phyloP scores from a whole-genome alignment of 2,888 invertebrate species.

The Enchytraeus crypticus region DNA sequence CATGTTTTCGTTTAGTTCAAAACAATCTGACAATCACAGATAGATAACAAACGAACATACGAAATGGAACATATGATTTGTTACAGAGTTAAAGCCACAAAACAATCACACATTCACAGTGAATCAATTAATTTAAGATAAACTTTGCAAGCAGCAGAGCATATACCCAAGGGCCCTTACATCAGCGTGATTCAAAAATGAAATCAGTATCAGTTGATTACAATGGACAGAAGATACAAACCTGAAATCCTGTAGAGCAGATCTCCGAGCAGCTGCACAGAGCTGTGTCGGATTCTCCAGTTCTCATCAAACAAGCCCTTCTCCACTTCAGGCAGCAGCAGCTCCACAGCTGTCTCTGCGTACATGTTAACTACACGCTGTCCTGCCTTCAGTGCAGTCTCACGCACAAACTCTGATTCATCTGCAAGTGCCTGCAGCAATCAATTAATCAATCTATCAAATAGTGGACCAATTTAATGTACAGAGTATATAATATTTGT shows the following conservation, averaged over 20 bases:
- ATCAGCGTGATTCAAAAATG: no score
- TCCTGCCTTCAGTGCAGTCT: slow-evolving; percentile 90
- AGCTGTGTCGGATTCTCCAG: slow-evolving; percentile 88
- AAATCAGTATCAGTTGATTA: no score
- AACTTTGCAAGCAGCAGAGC: no score
- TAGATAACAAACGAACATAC: no score
- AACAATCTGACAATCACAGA: no score
- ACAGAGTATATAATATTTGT: no score
- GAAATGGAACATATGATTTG: no score
- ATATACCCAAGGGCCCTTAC: no score
- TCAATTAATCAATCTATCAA: not conserved
- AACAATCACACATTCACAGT: not conserved
- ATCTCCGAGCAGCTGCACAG: slow-evolving; percentile 90
- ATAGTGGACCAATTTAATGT: not conserved
- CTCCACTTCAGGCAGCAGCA: slow-evolving; percentile 81
- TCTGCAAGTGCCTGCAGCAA: slow-evolving; percentile 75
- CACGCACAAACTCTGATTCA: slow-evolving; percentile 95
- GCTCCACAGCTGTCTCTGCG: slow-evolving; percentile 84
- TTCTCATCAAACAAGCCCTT: slow-evolving; percentile 92
- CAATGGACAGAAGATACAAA: no score
- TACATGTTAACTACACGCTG: slow-evolving; percentile 92
- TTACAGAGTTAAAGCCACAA: no score
- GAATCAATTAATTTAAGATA: no score
- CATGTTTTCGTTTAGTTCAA: no score
- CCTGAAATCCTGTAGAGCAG: slow-evolving; percentile 75